Base-by-base conservation (phyloP, 2,888 invertebrate species). In the Cryptus armator region DNA sequence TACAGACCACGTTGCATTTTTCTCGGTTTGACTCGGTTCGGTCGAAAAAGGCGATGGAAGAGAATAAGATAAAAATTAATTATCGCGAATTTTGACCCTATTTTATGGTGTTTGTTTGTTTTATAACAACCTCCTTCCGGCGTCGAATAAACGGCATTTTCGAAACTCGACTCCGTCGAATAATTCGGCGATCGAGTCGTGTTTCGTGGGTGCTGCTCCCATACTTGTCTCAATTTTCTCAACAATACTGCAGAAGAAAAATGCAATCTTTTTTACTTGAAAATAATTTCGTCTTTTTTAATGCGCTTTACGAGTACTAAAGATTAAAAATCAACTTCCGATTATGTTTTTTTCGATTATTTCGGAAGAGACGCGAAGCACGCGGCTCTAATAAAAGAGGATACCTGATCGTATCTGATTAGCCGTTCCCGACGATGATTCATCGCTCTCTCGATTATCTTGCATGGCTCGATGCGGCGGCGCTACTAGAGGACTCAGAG, bases 391-490 rank as follows among this genome's bases (percentile, higher is more conserved):
- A 24, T 3, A 62, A 51, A 48, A 7, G 2, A 32, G n/a, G 19
- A 14, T 76, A 85, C 84, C 81, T 43, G 81, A 66, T 75, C 84
- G 81, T 14, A 85, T 82, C 14, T 82, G 74, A 66, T 59, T 43
- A 10, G 84, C 74, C n/a, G 84, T 75, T 64, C 82, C 78, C 16
- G 78, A 32, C n/a, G 59, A 19, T 3, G 72, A 74, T 16, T 48
- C 81, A 43, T 84, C 70, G 19, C 19, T 77, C n/a, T 32, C 51
- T 14, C 24, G 46, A 53, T 64, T 46, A 59, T 64, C 59, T 19
- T 51, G 62, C 10, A 70, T 46, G 43, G 53, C 12, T 4, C 81
- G 74, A 37, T 43, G 56, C 12, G 70, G n/a, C n/a, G n/a, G n/a
- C n/a, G n/a, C n/a, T n/a, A n/a, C 70, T 29, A 46, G 43, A 70